Evolutionary conservation across 2,888 invertebrate species (phyloP).

Genomic region (Pammene aurita): DNA sequence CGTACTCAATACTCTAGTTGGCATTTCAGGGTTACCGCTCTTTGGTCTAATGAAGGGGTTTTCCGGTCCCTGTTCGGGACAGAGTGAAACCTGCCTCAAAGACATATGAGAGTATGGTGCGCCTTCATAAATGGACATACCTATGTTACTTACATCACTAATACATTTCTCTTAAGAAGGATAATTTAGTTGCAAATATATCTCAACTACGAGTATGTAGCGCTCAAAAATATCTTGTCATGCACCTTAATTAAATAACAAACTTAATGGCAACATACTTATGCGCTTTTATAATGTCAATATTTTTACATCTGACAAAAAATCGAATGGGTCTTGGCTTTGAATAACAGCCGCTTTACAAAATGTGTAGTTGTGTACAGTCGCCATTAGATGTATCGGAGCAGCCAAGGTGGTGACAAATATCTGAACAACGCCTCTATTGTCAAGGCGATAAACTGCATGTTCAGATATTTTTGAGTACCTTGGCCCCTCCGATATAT

Average conservation of each 20-base stretch:
- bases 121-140: neutral
- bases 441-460: too few species aligned
- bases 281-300: neutral
- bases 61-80: too few species aligned
- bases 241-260: neutral
- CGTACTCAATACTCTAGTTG: too few species aligned
- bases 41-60: too few species aligned
- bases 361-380: too few species aligned
- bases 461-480: too few species aligned
- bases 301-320: neutral
- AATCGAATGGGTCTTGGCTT: neutral
- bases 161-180: neutral
- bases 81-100: too few species aligned
- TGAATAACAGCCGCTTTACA: neutral
- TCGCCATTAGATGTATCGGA: too few species aligned
- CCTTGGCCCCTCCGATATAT: too few species aligned
- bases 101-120: neutral
- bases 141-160: neutral
- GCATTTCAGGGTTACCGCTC: too few species aligned
- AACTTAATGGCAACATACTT: neutral
- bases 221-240: neutral
- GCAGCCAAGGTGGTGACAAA: too few species aligned
- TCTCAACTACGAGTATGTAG: neutral
- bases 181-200: neutral
- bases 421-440: too few species aligned